Conservation (phyloP, 1,140 invertebrate species). For the Aphelenchoides avenae region DNA sequence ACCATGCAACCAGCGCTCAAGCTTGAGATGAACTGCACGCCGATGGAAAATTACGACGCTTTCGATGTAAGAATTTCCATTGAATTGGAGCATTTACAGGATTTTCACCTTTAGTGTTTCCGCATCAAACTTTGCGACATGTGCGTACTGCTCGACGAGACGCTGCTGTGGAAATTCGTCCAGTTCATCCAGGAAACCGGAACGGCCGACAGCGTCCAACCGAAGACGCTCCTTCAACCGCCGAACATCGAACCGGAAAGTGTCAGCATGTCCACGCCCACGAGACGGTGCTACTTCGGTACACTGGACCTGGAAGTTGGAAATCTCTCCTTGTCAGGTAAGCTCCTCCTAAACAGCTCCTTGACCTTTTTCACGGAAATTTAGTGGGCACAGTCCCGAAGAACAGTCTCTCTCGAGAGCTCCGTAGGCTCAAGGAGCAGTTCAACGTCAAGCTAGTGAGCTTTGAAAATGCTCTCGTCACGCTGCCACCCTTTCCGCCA, state of each 20-base stretch:
- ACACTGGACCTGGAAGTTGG: constrained; percentile 66
- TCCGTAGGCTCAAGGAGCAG: constrained; percentile 76
- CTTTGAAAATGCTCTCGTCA: constrained; percentile 91
- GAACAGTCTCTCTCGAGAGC: constrained; percentile 71
- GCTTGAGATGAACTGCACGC: constrained; percentile 52
- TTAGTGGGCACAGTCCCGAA: constrained; percentile 63
- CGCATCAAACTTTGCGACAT: constrained; percentile 76
- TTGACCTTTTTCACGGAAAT: neutral
- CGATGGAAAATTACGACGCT: constrained; percentile 50
- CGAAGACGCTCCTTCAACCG: constrained; percentile 43
- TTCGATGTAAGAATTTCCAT: constrained; percentile 52
- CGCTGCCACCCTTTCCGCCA: constrained; percentile 65
- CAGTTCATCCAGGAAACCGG: constrained; percentile 66
- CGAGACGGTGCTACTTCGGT: constrained; percentile 76
- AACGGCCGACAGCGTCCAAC: constrained; percentile 26
- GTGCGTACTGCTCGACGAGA: constrained; percentile 79
- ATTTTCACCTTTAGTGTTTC: constrained; percentile 68
- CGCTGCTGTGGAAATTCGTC: constrained; percentile 77
- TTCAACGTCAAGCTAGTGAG: constrained; percentile 81
- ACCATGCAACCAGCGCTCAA: constrained; percentile 48
- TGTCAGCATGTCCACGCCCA: constrained; percentile 17
- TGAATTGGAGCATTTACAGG: neutral
- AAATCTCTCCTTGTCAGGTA: constrained; percentile 33
- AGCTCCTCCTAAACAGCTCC: constrained; percentile 3
- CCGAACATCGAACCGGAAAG: constrained; percentile 47